These are phyloP conservation scores for Carlito syrichta DNA, from an alignment of 2,113 vertebrate species.

Conservation along the genomic window DNA sequence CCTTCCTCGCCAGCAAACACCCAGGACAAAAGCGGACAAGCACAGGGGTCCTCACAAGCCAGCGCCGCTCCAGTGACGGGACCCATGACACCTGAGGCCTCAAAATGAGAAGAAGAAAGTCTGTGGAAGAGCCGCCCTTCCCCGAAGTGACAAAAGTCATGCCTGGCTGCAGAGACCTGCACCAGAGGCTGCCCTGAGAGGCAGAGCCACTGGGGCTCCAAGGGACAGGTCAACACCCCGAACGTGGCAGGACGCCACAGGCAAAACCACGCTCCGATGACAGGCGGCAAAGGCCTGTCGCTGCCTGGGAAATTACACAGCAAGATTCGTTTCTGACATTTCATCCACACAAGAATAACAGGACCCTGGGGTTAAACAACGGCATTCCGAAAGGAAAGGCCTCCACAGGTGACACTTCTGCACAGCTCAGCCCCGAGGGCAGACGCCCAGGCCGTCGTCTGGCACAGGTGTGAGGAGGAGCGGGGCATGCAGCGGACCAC, in stretches of 20 bases:
- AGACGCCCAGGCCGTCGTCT: constrained; percentile 10
- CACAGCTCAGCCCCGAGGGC: constrained; percentile 62
- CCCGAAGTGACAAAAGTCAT: neutral
- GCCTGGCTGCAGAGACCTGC: neutral
- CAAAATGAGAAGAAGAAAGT: constrained; percentile 52
- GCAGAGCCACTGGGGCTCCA: constrained; percentile 40
- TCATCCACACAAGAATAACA: constrained; percentile 73
- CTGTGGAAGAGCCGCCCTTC: neutral
- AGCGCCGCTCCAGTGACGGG: constrained; percentile 14
- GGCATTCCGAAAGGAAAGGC: constrained; percentile 69
- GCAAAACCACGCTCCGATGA: constrained; percentile 49
- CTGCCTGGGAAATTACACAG: constrained; percentile 54
- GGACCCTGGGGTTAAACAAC: constrained; percentile 75
- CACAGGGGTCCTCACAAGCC: neutral
- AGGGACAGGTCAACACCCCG: constrained; percentile 59
- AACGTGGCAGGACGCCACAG: constrained; percentile 66
- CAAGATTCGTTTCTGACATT: constrained; percentile 73
- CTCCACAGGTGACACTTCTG: constrained; percentile 44
- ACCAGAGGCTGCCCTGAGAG: neutral
- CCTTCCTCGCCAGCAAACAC: neutral
- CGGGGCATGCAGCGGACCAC: no score
- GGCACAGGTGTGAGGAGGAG: neutral
- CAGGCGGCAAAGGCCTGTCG: constrained; percentile 68
- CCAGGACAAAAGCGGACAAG: neutral
- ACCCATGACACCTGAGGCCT: constrained; percentile 9